phyloP scores from a whole-genome alignment of 2,797 vertebrate genomes.

The Pempheris klunzingeri region DNA sequence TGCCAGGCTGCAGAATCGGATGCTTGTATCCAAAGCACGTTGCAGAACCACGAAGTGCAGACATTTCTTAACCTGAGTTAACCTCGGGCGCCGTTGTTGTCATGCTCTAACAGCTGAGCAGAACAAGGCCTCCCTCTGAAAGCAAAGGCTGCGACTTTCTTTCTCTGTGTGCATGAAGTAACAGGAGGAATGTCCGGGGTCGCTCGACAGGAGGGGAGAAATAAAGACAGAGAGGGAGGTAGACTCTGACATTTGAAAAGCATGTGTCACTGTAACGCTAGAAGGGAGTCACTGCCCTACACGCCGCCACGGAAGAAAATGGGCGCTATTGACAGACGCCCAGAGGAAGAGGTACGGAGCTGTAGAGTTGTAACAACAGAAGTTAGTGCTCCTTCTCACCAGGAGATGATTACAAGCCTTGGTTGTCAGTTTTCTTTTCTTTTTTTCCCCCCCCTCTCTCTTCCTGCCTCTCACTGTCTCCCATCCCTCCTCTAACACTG shows the following conservation, averaged over 20 bases:
- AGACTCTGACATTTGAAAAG: conserved; percentile 56
- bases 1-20: not conserved
- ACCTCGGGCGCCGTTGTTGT: not conserved
- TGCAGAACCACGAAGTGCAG: conserved; percentile 5
- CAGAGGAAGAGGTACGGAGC: conserved; percentile 4
- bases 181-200: conserved; percentile 45
- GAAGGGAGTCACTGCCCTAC: conserved; percentile 38
- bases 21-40: conserved; percentile 25
- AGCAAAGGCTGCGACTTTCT: conserved; percentile 25
- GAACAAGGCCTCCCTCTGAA: conserved; percentile 15
- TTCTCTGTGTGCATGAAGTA: conserved; percentile 55
- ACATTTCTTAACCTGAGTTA: conserved; percentile 23
- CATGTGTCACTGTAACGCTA: conserved; percentile 49
- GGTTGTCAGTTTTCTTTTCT: not conserved
- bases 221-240: not conserved
- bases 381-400: conserved; percentile 9
- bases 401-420: conserved; percentile 16
- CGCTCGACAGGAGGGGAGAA: conserved; percentile 5
- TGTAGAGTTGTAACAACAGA: conserved; percentile 14
- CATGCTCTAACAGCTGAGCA: not conserved
- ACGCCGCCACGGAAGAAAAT: conserved; percentile 5
- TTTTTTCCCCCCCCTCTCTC: not conserved
- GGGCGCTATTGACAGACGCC: conserved; percentile 8
- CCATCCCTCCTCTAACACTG: conserved; percentile 24
- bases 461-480: not conserved